Percentiles rank a stretch among this genome's conserved stretches.
Evolutionary conservation across 2,888 invertebrate genomes (phyloP).

Genomic region (Lumbricus terrestris): DNA sequence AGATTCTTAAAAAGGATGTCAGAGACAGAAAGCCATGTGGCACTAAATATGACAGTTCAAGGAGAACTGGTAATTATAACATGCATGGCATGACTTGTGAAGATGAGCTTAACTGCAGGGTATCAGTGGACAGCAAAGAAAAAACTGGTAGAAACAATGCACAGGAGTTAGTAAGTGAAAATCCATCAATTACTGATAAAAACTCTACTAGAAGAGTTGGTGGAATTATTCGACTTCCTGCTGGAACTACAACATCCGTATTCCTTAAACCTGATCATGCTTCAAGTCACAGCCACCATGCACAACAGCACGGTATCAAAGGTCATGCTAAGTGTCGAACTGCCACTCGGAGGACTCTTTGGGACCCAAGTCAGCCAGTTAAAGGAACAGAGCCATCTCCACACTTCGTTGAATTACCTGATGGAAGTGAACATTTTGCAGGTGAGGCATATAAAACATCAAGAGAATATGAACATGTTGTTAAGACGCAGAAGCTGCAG

Average conservation of each 20-base stretch:
- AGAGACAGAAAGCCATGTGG: not conserved
- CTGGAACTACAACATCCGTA: not conserved
- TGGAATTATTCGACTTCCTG: conserved; percentile 8
- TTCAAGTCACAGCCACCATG: not conserved
- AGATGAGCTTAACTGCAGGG: not conserved
- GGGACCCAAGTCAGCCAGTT: conserved; percentile 18
- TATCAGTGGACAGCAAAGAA: not conserved
- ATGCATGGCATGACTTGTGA: not conserved
- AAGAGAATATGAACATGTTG: not conserved
- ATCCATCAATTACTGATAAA: not conserved
- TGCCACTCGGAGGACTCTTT: not conserved
- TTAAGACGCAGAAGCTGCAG: not conserved
- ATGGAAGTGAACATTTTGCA: not conserved
- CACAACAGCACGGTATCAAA: not conserved
- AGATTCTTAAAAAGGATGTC: not conserved
- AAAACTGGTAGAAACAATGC: not conserved
- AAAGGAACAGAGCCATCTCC: not conserved
- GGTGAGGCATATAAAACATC: not conserved
- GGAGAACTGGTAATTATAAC: not conserved
- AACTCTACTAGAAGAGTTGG: not conserved
- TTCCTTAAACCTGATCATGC: not conserved
- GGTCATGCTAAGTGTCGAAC: not conserved
- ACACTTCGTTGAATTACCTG: not conserved
- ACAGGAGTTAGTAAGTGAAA: not conserved
- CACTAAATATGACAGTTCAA: not conserved